Evolutionary conservation across 2,113 vertebrate genomes (phyloP), one percentile per base, ranked within the genome.

Genomic region (Bos taurus): DNA sequence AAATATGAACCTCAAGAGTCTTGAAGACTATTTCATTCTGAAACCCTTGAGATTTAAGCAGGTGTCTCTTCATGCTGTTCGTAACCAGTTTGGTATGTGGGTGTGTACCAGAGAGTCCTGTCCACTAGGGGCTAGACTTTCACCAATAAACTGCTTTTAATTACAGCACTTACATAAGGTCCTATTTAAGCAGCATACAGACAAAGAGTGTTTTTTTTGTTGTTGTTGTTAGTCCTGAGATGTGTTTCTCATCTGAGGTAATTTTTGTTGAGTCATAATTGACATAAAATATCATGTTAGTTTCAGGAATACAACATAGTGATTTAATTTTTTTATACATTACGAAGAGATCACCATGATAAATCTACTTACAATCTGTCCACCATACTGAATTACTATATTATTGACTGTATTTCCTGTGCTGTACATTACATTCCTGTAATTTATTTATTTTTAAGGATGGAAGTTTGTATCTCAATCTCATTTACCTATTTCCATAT

Each of bases 41-140:
- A 56, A 90, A 40, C 19, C 59, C 56, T 88, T 91, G 91, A 54
- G 78, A 64, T 90, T 60, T 88, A 92, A 92, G 67, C 23, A 80
- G 90, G 84, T 82, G 60, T 15, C 88, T 90, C 77, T 82, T 91
- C 15, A 84, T 71, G 52, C 17, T 23, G 26, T 16, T 56, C 13
- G 28, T 85, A 2, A 15, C 7, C 50, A 67, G 93, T 50, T 82
- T 36, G 33, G 46, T 81, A 50, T 74, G 64, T 89, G 94, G 97
- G 87, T 0, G 43, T 96, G 86, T 93, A 95, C 74, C 87, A 80
- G 36, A 80, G 59, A 91, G 50, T 81, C 74, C 93, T 93, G 84
- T 97, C 86, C 94, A 40, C 78, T 94, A 82, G 86, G 84, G 97
- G 82, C 50, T 98, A 90, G 93, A 89, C 88, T 98, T 97, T 97